Evolutionary conservation across 2,888 invertebrate species (phyloP).

Genomic region (Phrixothrix hirtus): DNA sequence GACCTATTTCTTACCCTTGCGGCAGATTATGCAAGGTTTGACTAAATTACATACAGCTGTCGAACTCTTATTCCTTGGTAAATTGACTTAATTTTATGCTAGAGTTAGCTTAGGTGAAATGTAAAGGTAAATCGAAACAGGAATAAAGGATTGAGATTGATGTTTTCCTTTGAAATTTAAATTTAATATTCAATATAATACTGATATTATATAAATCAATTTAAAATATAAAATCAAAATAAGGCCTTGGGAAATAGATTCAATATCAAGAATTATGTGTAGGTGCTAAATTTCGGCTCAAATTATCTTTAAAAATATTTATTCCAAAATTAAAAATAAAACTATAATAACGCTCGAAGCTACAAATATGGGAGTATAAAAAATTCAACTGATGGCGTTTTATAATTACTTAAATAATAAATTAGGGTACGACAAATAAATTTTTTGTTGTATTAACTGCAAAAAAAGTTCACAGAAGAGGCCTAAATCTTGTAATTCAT

Average conservation of each 20-base stretch:
- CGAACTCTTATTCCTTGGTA: constrained; percentile 6
- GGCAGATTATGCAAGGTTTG: constrained; percentile 1
- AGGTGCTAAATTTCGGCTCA: too few relatives aligned
- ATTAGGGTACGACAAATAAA: too few relatives aligned
- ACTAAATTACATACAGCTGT: constrained; percentile 7
- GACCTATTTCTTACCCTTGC: neutral
- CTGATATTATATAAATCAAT: constrained; percentile 3
- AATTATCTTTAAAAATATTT: too few relatives aligned
- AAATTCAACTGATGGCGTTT: too few relatives aligned
- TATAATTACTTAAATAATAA: too few relatives aligned
- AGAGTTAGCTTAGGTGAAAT: constrained; percentile 11
- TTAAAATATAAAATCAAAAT: neutral
- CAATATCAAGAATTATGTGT: too few relatives aligned
- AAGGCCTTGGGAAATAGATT: too few relatives aligned
- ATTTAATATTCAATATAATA: constrained; percentile 2
- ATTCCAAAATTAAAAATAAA: too few relatives aligned
- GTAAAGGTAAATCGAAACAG: neutral
- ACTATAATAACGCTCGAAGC: too few relatives aligned
- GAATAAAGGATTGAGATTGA: constrained; percentile 1
- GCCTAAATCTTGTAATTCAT: constrained; percentile 1
- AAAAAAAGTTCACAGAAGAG: too few relatives aligned
- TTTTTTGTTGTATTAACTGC: too few relatives aligned
- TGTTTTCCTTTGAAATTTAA: constrained; percentile 8
- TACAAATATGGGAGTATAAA: too few relatives aligned
- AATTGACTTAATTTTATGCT: constrained; percentile 16